Conservation (phyloP, 37 sponge, comb jelly and placozoan species). For the Eunapius fragilis region DNA sequence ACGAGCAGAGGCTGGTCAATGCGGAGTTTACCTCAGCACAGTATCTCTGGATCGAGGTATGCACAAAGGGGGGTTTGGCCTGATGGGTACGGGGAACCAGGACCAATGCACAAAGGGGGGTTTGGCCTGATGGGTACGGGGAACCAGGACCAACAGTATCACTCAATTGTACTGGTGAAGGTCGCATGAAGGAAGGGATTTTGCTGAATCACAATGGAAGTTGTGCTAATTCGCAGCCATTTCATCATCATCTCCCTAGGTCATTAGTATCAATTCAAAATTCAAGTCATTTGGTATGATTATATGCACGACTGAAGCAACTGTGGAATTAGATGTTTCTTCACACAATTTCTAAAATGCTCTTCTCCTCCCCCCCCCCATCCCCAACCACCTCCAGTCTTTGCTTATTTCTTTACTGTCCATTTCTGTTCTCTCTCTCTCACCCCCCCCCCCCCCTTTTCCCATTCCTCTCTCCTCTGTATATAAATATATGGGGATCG, state of each 20-base stretch:
- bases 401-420: not conserved
- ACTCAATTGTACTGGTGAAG: too few species aligned
- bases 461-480: not conserved
- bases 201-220: not conserved
- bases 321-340: too few species aligned
- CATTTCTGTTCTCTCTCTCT: not conserved
- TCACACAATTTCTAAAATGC: too few species aligned
- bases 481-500: too few species aligned
- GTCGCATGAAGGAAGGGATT: too few species aligned
- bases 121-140: not conserved
- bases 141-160: too few species aligned
- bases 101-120: not conserved
- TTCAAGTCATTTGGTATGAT: not conserved
- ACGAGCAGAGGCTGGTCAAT: not conserved
- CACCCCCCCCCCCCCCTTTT: not conserved
- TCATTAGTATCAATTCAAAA: not conserved
- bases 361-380: not conserved
- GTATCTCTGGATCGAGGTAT: not conserved
- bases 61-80: not conserved
- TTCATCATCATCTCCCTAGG: not conserved
- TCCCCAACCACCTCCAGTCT: too few species aligned
- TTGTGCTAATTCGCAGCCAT: not conserved
- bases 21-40: not conserved
- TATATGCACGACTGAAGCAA: not conserved
- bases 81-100: too few species aligned